phyloP scores from a whole-genome alignment of 2,888 invertebrate genomes.

The Sylvicola cinctus region DNA sequence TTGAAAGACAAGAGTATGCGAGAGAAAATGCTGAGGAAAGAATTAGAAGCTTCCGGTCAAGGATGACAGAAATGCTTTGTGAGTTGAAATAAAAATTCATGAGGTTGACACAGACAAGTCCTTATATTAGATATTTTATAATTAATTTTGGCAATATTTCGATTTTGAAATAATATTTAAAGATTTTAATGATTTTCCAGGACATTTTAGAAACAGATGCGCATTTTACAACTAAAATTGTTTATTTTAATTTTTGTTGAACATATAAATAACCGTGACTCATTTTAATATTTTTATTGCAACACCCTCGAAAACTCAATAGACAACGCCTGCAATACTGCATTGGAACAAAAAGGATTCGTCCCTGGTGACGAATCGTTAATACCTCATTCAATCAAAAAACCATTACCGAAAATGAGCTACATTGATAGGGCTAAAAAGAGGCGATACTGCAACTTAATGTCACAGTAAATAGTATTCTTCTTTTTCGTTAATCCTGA shows the following conservation, averaged over 20 bases:
- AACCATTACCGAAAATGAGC: conserved; percentile 49
- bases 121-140: too few relatives aligned
- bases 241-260: too few relatives aligned
- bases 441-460: conserved; percentile 53
- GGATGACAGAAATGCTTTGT: conserved; percentile 35
- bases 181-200: too few relatives aligned
- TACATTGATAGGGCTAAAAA: conserved; percentile 77
- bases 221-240: too few relatives aligned
- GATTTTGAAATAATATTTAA: too few relatives aligned
- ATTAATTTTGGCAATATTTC: too few relatives aligned
- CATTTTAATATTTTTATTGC: too few relatives aligned
- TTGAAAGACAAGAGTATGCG: conserved; percentile 36
- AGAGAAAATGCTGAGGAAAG: conserved; percentile 19
- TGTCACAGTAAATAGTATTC: conserved; percentile 40
- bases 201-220: too few relatives aligned
- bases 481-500: conserved; percentile 4
- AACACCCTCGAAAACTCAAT: too few relatives aligned
- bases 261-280: too few relatives aligned
- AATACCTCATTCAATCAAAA: conserved; percentile 30
- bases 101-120: too few relatives aligned
- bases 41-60: conserved; percentile 27
- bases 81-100: conserved; percentile 11
- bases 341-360: conserved; percentile 55
- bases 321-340: conserved; percentile 48
- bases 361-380: conserved; percentile 44